Evolutionary conservation across 1,140 invertebrate species (phyloP), one percentile per base, ranked within the genome.

Genomic region (Euschistus heros): DNA sequence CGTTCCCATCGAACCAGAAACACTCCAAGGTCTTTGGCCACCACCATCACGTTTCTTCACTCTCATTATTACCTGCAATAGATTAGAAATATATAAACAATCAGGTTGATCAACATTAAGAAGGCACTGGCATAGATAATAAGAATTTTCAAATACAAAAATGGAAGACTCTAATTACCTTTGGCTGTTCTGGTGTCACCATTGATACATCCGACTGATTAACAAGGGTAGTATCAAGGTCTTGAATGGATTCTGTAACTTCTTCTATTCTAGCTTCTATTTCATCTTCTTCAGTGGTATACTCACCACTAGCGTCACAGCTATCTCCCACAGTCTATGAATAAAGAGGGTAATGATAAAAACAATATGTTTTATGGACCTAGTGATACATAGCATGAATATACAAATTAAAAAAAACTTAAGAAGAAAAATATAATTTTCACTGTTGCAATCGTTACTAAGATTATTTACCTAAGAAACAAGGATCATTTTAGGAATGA

Each of bases 221-320:
- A 24, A 69, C 68, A 7, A 70, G 69, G 2, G 72, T 76, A 18
- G 72, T 70, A n/a, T 72, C 72, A 4, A 68, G 66, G 52, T 72
- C 70, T 37, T 59, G 69, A 22, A 77, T 74, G 1, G 71, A 68
- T n/a, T 75, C 76, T 20, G 78, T 77, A 59, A 79, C 75, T 61
- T 76, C 75, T 70, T 83, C 81, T 65, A 80, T 80, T 2, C 82
- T 84, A 59, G 80, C 79, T 64, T 79, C 77, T 44, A 76, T 79
- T 68, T 86, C 84, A 42, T 83, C 81, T 70, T 86, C 85, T 54
- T 80, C 81, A 18, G 86, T 89, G 30, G 90, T 93, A 66, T 91
- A 90, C 77, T 94, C 91, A 22, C 89, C 88, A 68, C 91, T 93
- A 0, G 92, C 92, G 73, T 95, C 91, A 74, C 92, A 94, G 73